Base-by-base conservation (phyloP, 2,888 invertebrate genomes). In the Erynnis tages region DNA sequence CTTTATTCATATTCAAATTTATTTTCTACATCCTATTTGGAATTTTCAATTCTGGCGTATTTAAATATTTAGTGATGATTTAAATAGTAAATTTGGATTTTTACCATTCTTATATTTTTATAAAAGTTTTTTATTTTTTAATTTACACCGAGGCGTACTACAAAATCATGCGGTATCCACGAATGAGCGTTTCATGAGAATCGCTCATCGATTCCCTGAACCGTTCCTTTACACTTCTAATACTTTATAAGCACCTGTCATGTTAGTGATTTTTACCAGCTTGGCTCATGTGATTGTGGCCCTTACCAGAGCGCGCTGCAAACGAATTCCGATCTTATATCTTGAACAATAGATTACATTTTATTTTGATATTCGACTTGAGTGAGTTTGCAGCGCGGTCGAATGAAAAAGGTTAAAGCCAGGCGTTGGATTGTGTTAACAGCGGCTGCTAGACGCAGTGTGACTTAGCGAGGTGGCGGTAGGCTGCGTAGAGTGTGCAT, bases 401-500 rank as follows among this genome's bases (percentile, higher is more conserved):
- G 53, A 11, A 44, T 40, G 14, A 47, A 23, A 45, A 56, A 47
- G 23, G 52, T 48, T 32, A 58, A n/a, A 55, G 59, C 62, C 60
- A 60, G 61, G 59, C 64, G 57, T 59, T 54, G 59, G 54, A 55
- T 34, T 57, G 59, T 63, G 56, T 56, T 56, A 53, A 56, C 59
- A 44, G 59, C 61, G 60, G 66, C 65, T 62, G 65, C 64, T 66
- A 67, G 67, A 55, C 55, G 66, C 68, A 59, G 67, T 65, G 70
- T 64, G 66, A 60, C 56, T 45, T 62, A 70, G 73, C 62, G 65
- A 60, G 74, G 75, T 75, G 76, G 73, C 71, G 77, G 76, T 75
- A 73, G 72, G 69, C 73, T 72, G 69, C 70, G 61, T 69, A 66
- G 64, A 52, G 53, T 69, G 72, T 69, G 71, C 70, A 66, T 71